Evolutionary conservation across 2,113 vertebrate species (phyloP), one percentile per base, ranked within the genome.

Genomic region (Phylloscopus trochilus): DNA sequence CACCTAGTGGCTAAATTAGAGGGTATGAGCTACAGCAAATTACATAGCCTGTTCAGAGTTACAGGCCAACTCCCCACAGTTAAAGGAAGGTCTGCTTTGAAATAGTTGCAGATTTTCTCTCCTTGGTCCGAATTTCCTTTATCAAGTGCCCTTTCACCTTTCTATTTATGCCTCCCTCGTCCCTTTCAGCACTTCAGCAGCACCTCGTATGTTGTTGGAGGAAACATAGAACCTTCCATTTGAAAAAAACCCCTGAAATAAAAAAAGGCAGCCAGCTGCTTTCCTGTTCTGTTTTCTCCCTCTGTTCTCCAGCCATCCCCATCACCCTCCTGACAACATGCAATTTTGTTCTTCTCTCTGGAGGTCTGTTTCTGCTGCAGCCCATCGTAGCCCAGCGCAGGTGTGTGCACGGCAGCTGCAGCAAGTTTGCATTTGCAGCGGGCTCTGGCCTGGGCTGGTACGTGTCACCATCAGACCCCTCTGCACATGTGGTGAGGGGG

Each of bases 1-100:
- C 83, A 94, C 76, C 88, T 92, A 94, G 89, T 64, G 51, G 68
- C 46, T 91, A 89, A 96, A 94, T 96, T 95, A 95, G 52, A 93
- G 51, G 51, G 66, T 55, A 68, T 1, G 16, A 91, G 13, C 73
- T 88, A n/a, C 39, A 90, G 83, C 43, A 97, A 97, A 97, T 97
- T 97, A 95, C 67, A 96, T 56, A 82, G 69, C 51, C 26, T 47
- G 74, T 73, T 90, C 58, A 52, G 76, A 52, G 41, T 79, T 64
- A 87, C 31, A 79, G 58, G 37, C 70, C 22, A 0, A 19, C 37
- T 92, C 64, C 47, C 88, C 63, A 37, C n/a, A 87, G 76, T 93
- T 82, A 83, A 70, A 30, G 26, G 41, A 69, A 91, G 68, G 49
- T 94, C 95, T 93, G 47, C 80, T 93, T 95, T 94, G 88, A 94